These are phyloP conservation scores for Neotoxoptera formosana DNA, from an alignment of 1,140 invertebrate genomes.

Conservation along the genomic window DNA sequence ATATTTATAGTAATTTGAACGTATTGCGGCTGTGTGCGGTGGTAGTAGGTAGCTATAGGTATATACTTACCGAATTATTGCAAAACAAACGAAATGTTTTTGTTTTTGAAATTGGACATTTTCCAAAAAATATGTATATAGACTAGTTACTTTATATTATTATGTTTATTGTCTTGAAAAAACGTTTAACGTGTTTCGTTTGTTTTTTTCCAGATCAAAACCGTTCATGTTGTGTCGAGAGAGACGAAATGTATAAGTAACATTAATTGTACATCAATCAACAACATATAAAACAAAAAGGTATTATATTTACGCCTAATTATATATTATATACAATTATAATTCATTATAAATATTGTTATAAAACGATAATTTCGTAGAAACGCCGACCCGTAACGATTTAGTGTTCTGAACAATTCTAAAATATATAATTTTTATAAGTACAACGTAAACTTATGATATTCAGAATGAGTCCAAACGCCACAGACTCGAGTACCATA, in stretches of 20 bases:
- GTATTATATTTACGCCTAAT: background rate
- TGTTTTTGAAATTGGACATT: background rate
- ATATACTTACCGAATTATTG: background rate
- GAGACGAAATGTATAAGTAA: conserved; percentile 27
- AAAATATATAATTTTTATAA: background rate
- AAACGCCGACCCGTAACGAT: background rate
- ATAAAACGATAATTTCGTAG: background rate
- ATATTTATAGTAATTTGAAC: background rate
- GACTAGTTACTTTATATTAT: background rate
- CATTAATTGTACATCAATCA: background rate
- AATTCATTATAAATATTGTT: background rate
- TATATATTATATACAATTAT: background rate
- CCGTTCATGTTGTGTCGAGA: background rate
- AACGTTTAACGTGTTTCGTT: background rate
- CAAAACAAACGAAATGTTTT: background rate
- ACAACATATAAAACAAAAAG: background rate
- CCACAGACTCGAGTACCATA: conserved; percentile 41
- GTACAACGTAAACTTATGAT: background rate
- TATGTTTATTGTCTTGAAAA: background rate
- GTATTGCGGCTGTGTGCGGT: background rate
- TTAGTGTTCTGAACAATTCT: background rate
- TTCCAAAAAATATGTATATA: background rate
- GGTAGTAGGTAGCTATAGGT: background rate
- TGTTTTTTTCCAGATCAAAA: conserved; percentile 16
- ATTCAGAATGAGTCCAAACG: conserved; percentile 54